Conservation (phyloP, 2,888 invertebrate genomes). For the Mimachlamys varia region DNA sequence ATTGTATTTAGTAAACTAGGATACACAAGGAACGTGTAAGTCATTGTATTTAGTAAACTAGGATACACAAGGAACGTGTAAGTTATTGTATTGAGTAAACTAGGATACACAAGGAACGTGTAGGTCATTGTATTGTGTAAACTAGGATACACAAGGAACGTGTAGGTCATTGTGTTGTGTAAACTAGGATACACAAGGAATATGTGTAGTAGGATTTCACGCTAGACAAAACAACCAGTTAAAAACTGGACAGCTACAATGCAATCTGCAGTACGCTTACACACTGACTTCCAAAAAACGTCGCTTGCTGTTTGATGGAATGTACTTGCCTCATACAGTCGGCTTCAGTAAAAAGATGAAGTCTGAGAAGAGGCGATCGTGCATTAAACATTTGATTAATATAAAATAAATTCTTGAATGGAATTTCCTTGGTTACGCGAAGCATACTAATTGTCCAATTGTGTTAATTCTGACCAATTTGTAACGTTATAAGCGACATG, state of each 20-base stretch:
- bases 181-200: not conserved
- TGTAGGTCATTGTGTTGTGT: not conserved
- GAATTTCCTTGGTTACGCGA: slow-evolving; percentile 10
- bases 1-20: not conserved
- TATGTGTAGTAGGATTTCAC: not conserved
- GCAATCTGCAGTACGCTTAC: not conserved
- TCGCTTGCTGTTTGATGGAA: slow-evolving; percentile 12
- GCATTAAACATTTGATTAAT: slow-evolving; percentile 25
- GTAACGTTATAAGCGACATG: slow-evolving; percentile 21
- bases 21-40: not conserved
- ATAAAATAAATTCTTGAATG: slow-evolving; percentile 24
- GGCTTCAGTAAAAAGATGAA: not conserved
- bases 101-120: not conserved
- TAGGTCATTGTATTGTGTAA: not conserved
- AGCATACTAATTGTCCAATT: slow-evolving; percentile 33
- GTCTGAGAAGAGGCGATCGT: not conserved
- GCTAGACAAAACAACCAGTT: not conserved
- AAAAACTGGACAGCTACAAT: not conserved
- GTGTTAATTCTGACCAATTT: slow-evolving; percentile 33
- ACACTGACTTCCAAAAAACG: not conserved
- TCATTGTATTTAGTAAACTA: not conserved
- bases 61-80: not conserved
- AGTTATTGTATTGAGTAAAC: not conserved
- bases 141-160: not conserved
- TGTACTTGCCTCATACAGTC: not conserved